Conservation (phyloP, 2,888 invertebrate species). For the Meiosimyza decipiens region DNA sequence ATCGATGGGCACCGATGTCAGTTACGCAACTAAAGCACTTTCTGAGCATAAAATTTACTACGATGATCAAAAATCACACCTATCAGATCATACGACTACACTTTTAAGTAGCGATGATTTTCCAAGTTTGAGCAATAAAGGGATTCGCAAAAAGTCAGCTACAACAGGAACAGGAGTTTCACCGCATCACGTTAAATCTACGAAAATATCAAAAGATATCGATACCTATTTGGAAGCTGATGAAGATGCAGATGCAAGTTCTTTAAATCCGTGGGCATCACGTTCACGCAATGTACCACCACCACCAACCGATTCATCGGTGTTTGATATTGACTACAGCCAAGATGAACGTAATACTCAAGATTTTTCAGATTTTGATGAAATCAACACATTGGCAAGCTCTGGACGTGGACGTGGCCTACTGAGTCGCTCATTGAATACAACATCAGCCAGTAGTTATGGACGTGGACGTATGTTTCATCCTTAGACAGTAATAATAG, state of each 20-base stretch:
- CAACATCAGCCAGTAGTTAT: slow-evolving; percentile 24
- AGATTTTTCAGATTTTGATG: slow-evolving; percentile 45
- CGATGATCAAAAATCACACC: slow-evolving; percentile 47
- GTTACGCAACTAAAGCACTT: slow-evolving; percentile 46
- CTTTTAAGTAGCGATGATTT: neutral
- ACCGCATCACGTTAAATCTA: neutral
- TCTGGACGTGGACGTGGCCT: slow-evolving; percentile 48
- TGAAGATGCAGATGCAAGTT: slow-evolving; percentile 37
- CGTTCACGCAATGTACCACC: slow-evolving; percentile 50
- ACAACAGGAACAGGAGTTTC: neutral
- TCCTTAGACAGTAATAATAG: slow-evolving; percentile 20
- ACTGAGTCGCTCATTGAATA: slow-evolving; percentile 32
- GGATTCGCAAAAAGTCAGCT: neutral
- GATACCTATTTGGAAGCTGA: slow-evolving; percentile 22
- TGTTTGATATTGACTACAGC: slow-evolving; percentile 46
- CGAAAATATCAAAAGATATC: slow-evolving; percentile 8
- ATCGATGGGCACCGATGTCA: slow-evolving; percentile 47
- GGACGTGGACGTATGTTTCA: slow-evolving; percentile 43
- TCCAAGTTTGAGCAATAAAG: neutral
- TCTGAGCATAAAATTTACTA: slow-evolving; percentile 48
- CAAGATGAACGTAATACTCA: slow-evolving; percentile 19
- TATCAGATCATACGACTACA: slow-evolving; percentile 35
- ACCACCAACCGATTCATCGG: slow-evolving; percentile 46
- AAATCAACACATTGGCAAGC: slow-evolving; percentile 43
- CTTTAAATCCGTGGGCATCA: slow-evolving; percentile 49